Evolutionary conservation across 2,113 vertebrate genomes (phyloP), one percentile per base, ranked within the genome.

Genomic region (Phoxinus phoxinus): DNA sequence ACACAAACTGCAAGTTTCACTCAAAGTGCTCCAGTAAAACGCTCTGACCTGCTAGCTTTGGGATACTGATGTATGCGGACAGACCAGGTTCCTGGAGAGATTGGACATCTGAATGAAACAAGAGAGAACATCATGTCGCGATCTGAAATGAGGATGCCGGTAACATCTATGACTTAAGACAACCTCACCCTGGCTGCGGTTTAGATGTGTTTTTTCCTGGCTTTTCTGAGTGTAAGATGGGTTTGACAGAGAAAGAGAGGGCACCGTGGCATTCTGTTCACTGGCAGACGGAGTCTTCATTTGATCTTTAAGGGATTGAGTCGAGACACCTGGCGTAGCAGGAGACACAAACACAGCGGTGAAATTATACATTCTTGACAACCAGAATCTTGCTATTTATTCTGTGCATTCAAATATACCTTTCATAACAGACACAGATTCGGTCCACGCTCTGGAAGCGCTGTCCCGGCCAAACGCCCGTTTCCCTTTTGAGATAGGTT

Each of bases 381-480:
- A 51, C 6, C 46, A 69, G 8, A 12, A 51, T 48, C 12, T 67
- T 1, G 10, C 0, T 19, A 30, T 74, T 74, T 76, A 32, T 65
- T 48, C 10, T 13, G 19, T 46, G 37, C 30, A 27, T 65, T 46
- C 5, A 65, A 27, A 63, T 3, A 46, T 91, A 94, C 92, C 91
- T 92, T 94, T 94, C 44, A 92, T 92, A 32, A 71, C 90, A 61
- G 94, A 91, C 71, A 90, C 88, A 0, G 93, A 93, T 2, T 89
- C 89, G n/a, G 93, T 94, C 93, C 93, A 94, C 23, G 84, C 91
- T 88, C 91, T 87, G 0, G 93, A 94, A 53, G 86, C 44, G 9
- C 71, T 87, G 48, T 94, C 93, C 73, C 88, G 51, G n/a, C 88
- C 88, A 58, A 84, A 89, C 0, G 41, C 46, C 41, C 89, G 90